Evolutionary conservation across 1,140 invertebrate species (phyloP), one percentile per base, ranked within the genome.

Genomic region (Megalonaias nervosa): DNA sequence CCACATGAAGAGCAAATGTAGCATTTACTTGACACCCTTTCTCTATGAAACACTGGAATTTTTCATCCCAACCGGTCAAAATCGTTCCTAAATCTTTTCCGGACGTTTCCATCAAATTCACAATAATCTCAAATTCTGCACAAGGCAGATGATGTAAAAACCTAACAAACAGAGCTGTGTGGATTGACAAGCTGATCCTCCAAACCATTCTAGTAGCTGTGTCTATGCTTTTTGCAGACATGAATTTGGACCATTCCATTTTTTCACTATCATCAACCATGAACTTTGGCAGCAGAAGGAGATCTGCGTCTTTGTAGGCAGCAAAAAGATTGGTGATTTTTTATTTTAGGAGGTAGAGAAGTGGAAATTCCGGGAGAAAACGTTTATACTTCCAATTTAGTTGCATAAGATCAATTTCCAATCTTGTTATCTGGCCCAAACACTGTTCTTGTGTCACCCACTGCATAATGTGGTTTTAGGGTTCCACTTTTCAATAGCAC

Each of bases 401-500:
- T 56, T 74, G 57, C 59, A 19, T 19, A 3, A 74, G 64, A 38
- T 67, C 67, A 19, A 74, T 62, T 56, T 57, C 62, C 72, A 26
- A 67, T 74, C 31, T 67, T 74, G 26, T 74, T 55, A 67, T 74
- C 64, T 48, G 72, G 64, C 0, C 48, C 64, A 67, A 74, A 74
- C 14, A 74, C 13, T 11, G 67, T 74, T 58, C 66, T 74, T 23
- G 58, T 62, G 19, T 14, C 15, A 67, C 21, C 26, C 1, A 11
- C 31, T 48, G 38, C 38, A 48, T 48, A 48, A 9, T 48, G 4
- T 48, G 38, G 38, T 12, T 57, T 14, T 23, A 58, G 19, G 64
- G 17, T 67, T 21, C 67, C 72, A 23, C 62, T 67, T 31, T 74
- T 74, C 26, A 74, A 11, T 16, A 67, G 16, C 5, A 74, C 26